Base-by-base conservation (phyloP, 2,113 vertebrate species). In the Equus przewalskii region DNA sequence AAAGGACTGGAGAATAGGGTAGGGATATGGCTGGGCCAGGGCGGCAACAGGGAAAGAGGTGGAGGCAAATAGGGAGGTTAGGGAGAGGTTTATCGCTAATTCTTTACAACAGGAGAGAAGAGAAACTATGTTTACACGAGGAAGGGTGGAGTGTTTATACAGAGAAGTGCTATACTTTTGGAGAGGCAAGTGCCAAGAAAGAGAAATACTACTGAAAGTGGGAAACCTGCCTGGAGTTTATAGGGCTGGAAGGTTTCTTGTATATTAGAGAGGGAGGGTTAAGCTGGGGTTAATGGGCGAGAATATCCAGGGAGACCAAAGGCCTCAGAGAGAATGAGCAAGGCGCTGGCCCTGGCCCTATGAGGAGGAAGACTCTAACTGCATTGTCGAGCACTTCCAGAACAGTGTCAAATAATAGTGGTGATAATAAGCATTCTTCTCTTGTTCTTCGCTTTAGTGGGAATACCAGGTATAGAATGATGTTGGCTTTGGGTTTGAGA, bases 71-170 rank as follows among this genome's bases (percentile, higher is more conserved):
- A 78, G 19, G 83, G 21, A 80, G 15, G 30, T 67, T 95, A 87
- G 86, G 73, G 22, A 86, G 19, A n/a, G 21, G 46, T n/a, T 83
- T 76, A 33, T 89, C 58, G 85, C 41, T 69, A 81, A 69, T 80
- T 96, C 13, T 85, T 85, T 86, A 70, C 51, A 46, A n/a, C 12
- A 70, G 10, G 33, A 85, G 10, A 62, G 46, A 46, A 90, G 72
- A 91, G 22, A 94, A 72, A 54, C 26, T 89, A 64, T 44, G 33
- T 69, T 96, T 94, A 75, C 33, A 69, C 24, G n/a, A 72, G 83
- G 56, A 89, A 78, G 79, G 26, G 26, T 88, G 36, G 62, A 60
- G 12, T 82, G 49, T 93, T 95, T 96, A 69, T 58, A 54, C 10
- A 97, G 28, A 87, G 75, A 86, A 82, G 36, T 75, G 44, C n/a